A percentile compares a stretch with the other conserved stretches of the same genome.
phyloP scores from a whole-genome alignment of 2,888 invertebrate species.

The Mycalesis mineus region DNA sequence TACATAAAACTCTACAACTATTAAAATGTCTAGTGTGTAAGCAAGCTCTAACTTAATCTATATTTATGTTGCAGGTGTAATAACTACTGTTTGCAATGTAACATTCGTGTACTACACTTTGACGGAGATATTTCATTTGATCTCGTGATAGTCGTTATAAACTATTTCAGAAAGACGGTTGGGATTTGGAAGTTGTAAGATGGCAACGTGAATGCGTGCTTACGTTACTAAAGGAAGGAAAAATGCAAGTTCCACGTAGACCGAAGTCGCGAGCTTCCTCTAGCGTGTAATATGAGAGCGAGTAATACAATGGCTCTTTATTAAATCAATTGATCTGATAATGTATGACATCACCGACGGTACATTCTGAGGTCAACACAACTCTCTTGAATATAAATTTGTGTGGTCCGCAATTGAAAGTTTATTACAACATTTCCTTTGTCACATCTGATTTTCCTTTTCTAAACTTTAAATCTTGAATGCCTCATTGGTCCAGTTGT shows the following conservation, averaged over 20 bases:
- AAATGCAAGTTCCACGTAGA: too few relatives aligned
- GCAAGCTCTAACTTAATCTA: neutral
- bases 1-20: too few relatives aligned
- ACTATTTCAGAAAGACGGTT: too few relatives aligned
- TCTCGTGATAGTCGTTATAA: neutral
- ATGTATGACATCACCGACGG: conserved; percentile 24
- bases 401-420: conserved; percentile 4
- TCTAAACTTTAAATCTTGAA: too few relatives aligned
- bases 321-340: conserved; percentile 27
- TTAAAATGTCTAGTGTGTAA: neutral
- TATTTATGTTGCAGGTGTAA: neutral
- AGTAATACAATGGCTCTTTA: conserved; percentile 24
- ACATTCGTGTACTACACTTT: neutral
- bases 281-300: neutral
- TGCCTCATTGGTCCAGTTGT: too few relatives aligned
- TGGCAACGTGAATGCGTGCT: too few relatives aligned
- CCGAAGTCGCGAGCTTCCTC: neutral
- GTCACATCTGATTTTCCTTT: neutral
- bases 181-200: too few relatives aligned
- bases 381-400: conserved; percentile 13
- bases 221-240: too few relatives aligned
- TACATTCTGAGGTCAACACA: conserved; percentile 23
- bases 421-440: neutral
- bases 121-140: neutral
- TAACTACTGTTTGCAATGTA: neutral